Percentiles rank a stretch among this genome's conserved stretches.
Evolutionary conservation across 2,797 vertebrate genomes (phyloP).

Genomic region (Parauchenoglanis punctatus): DNA sequence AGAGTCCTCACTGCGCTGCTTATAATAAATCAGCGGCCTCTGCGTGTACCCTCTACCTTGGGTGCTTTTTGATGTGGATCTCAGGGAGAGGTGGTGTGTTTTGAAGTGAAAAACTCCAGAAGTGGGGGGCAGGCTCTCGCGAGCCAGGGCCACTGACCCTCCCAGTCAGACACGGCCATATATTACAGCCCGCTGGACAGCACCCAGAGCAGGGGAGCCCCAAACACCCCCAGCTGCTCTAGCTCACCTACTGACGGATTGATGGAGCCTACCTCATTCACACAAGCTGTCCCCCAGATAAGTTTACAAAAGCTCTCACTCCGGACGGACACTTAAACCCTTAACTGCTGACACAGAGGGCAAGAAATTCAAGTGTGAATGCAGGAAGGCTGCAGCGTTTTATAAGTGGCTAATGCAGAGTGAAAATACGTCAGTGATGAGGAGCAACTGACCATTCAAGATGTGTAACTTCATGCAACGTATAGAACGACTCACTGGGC

Average conservation of each 20-base stretch:
- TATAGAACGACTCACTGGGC: not conserved
- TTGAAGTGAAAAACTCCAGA: conserved; percentile 99
- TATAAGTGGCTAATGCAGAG: not conserved
- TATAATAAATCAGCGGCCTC: conserved; percentile 91
- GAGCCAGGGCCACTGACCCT: conserved; percentile 91
- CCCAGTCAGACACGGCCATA: conserved; percentile 87
- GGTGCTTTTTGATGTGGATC: conserved; percentile 92
- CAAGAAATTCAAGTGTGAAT: conserved; percentile 42
- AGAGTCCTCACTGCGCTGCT: conserved; percentile 78
- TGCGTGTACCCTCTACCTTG: conserved; percentile 84
- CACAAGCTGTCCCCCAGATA: conserved; percentile 72
- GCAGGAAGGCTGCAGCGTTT: not conserved
- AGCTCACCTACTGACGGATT: conserved; percentile 84
- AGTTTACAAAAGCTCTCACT: conserved; percentile 65
- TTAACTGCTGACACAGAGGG: conserved; percentile 41
- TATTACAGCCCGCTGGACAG: conserved; percentile 85
- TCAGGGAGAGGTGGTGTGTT: conserved; percentile 85
- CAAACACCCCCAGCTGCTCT: conserved; percentile 77
- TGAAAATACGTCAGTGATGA: not conserved
- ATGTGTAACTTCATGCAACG: not conserved
- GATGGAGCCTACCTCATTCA: conserved; percentile 78
- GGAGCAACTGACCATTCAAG: not conserved
- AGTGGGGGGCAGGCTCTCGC: conserved; percentile 87
- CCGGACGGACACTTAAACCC: conserved; percentile 47
- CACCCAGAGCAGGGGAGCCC: conserved; percentile 79